phyloP scores from a whole-genome alignment of 2,797 vertebrate genomes.

The Meda fulgida region DNA sequence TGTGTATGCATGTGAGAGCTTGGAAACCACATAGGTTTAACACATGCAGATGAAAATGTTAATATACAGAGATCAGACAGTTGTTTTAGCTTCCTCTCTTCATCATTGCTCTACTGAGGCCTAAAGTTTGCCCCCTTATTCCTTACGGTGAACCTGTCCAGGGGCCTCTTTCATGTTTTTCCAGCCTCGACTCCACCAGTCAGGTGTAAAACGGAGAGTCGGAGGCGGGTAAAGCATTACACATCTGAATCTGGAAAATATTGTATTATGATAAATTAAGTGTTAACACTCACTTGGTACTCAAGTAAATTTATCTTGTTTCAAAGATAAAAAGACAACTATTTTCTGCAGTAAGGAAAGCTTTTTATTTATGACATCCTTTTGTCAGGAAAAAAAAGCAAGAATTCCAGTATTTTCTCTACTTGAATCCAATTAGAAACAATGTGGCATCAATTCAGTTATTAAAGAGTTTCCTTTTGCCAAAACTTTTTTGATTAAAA shows the following conservation, averaged over 20 bases:
- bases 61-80: slow-evolving; percentile 36
- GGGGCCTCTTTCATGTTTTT: slow-evolving; percentile 33
- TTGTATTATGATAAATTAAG: background rate
- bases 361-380: background rate
- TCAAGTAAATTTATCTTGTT: background rate
- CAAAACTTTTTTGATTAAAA: slow-evolving; percentile 54
- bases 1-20: slow-evolving; percentile 14
- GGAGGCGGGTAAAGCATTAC: slow-evolving; percentile 59
- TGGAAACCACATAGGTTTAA: slow-evolving; percentile 40
- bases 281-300: too few relatives aligned
- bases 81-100: slow-evolving; percentile 41
- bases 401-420: background rate
- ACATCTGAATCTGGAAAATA: slow-evolving; percentile 53
- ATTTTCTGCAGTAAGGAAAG: background rate
- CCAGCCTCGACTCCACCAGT: slow-evolving; percentile 49
- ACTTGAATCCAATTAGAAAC: slow-evolving; percentile 2
- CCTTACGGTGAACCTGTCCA: slow-evolving; percentile 24
- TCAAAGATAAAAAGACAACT: background rate
- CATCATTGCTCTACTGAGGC: slow-evolving; percentile 29
- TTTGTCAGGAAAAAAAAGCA: slow-evolving; percentile 13
- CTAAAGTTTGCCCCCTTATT: slow-evolving; percentile 15
- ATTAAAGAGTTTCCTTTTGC: slow-evolving; percentile 10
- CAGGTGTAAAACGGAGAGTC: slow-evolving; percentile 32
- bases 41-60: slow-evolving; percentile 46
- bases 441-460: background rate